Conservation (phyloP, 2,888 invertebrate genomes). For the Carpatolechia fugitivella region DNA sequence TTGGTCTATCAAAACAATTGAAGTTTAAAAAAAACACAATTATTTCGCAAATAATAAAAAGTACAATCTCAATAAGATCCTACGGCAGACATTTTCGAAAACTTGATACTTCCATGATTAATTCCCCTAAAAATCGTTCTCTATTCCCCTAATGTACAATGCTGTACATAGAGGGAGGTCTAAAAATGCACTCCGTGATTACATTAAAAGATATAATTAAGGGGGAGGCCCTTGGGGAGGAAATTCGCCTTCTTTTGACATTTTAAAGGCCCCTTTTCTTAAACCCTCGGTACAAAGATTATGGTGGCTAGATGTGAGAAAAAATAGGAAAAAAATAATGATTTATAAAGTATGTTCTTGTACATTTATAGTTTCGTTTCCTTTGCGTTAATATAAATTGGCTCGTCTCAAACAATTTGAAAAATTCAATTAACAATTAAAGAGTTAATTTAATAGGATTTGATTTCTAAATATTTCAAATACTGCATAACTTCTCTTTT, state of each 20-base stretch:
- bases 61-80: background rate
- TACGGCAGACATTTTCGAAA: slow-evolving; percentile 34
- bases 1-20: background rate
- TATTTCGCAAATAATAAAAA: background rate
- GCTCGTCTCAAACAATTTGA: too few relatives aligned
- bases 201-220: slow-evolving; percentile 79
- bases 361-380: too few relatives aligned
- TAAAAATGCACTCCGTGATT: slow-evolving; percentile 77
- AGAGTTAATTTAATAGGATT: too few relatives aligned
- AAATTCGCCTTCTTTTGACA: slow-evolving; percentile 76
- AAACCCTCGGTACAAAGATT: slow-evolving; percentile 32
- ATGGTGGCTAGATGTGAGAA: slow-evolving; percentile 7
- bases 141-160: slow-evolving; percentile 37
- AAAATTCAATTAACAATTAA: too few relatives aligned
- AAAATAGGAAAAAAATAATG: too few relatives aligned
- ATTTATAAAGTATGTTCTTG: too few relatives aligned
- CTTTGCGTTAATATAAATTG: too few relatives aligned
- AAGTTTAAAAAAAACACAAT: background rate
- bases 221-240: slow-evolving; percentile 69
- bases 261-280: slow-evolving; percentile 75
- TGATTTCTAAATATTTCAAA: too few relatives aligned
- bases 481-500: too few relatives aligned
- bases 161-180: slow-evolving; percentile 48
- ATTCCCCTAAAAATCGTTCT: slow-evolving; percentile 32
- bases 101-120: slow-evolving; percentile 38